A percentile compares a stretch with the other conserved stretches of the same genome.
Conservation (phyloP, 2,888 invertebrate genomes). For the Hesperia comma region DNA sequence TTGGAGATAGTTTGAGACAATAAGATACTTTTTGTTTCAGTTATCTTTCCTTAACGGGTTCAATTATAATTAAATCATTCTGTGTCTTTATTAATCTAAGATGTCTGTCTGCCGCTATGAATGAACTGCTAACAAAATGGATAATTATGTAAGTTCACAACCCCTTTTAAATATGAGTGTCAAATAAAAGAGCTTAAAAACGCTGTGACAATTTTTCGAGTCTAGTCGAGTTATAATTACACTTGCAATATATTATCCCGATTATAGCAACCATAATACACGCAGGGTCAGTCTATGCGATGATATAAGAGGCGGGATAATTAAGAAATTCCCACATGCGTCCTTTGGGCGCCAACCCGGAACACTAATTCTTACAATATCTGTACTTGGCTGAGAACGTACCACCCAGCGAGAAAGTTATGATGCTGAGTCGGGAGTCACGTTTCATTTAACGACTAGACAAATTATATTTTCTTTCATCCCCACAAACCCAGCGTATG, state of each 20-base stretch:
- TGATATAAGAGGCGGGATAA: slow-evolving; percentile 57
- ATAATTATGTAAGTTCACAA: no score
- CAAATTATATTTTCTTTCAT: slow-evolving; percentile 39
- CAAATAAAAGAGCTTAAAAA: no score
- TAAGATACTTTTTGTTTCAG: no score
- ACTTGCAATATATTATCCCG: background rate
- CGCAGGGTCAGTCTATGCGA: slow-evolving; percentile 43
- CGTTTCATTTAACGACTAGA: slow-evolving; percentile 60
- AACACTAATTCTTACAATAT: slow-evolving; percentile 40
- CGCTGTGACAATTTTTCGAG: no score
- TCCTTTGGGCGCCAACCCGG: slow-evolving; percentile 51
- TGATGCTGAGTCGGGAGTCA: slow-evolving; percentile 48
- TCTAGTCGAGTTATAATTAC: no score
- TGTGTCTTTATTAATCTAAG: no score
- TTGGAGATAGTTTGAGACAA: no score
- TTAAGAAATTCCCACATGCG: slow-evolving; percentile 53
- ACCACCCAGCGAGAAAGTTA: slow-evolving; percentile 61
- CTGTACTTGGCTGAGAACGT: slow-evolving; percentile 28
- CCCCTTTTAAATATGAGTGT: no score
- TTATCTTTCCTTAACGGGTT: no score
- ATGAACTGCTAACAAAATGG: no score
- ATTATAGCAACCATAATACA: slow-evolving; percentile 14
- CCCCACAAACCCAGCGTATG: slow-evolving; percentile 24
- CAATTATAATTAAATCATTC: no score
- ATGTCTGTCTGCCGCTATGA: no score